phyloP scores from a whole-genome alignment of 2,888 invertebrate genomes.

The Callyntrura guangdongensis region DNA sequence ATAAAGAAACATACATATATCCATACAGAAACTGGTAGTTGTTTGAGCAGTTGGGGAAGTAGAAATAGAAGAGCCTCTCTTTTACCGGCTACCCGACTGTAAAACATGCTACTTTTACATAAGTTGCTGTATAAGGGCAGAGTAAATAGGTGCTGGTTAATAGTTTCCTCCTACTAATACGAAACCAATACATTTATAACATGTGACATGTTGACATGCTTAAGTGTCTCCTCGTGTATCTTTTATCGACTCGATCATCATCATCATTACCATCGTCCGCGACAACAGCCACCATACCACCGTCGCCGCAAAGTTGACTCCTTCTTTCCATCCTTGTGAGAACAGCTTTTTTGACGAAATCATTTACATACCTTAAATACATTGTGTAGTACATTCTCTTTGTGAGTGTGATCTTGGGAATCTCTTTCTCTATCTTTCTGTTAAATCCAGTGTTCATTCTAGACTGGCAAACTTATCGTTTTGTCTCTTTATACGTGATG shows the following conservation, averaged over 20 bases:
- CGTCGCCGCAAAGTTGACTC: slow-evolving; percentile 32
- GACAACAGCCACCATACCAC: slow-evolving; percentile 8
- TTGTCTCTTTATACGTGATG: background rate
- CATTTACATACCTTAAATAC: slow-evolving; percentile 10
- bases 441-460: slow-evolving; percentile 26
- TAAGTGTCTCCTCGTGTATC: slow-evolving; percentile 75
- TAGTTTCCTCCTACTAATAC: slow-evolving; percentile 59
- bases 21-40: no score
- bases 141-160: slow-evolving; percentile 56
- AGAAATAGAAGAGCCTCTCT: background rate
- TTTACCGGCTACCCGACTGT: background rate
- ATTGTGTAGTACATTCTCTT: background rate
- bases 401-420: background rate
- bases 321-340: background rate
- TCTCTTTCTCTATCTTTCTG: slow-evolving; percentile 9
- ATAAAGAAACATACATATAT: no score
- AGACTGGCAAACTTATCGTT: background rate
- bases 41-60: background rate
- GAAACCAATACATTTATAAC: slow-evolving; percentile 64
- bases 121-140: slow-evolving; percentile 30
- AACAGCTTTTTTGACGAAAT: slow-evolving; percentile 41
- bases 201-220: slow-evolving; percentile 73
- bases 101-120: slow-evolving; percentile 5
- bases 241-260: slow-evolving; percentile 70
- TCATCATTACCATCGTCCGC: slow-evolving; percentile 51